These are phyloP conservation scores for Pseudopodoces humilis DNA, from an alignment of 2,113 vertebrate species.

Conservation along the genomic window DNA sequence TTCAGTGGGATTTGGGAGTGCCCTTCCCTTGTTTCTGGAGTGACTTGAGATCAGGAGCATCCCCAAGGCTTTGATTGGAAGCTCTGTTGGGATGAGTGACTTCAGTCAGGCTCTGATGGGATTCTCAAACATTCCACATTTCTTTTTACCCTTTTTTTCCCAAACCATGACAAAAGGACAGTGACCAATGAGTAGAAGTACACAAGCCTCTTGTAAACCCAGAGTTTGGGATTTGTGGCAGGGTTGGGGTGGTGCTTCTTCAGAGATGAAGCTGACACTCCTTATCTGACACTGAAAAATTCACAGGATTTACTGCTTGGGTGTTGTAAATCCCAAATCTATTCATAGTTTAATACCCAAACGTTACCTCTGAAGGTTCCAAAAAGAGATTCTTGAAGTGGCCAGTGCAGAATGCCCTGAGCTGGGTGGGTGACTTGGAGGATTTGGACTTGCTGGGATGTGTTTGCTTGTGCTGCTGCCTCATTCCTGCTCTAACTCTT, in stretches of 20 bases:
- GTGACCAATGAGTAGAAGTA: not conserved
- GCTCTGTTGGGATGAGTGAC: not conserved
- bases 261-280: not conserved
- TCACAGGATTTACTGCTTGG: not conserved
- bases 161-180: not conserved
- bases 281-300: not conserved
- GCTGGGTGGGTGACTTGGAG: not conserved
- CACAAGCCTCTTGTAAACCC: not conserved
- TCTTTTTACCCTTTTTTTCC: not conserved
- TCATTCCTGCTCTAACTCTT: not conserved
- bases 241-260: not conserved
- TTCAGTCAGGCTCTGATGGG: not conserved
- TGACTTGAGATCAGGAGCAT: not conserved
- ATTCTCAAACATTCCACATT: not conserved
- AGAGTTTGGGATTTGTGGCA: not conserved
- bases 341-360: accelerated
- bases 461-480: not conserved
- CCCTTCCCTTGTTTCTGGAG: not conserved
- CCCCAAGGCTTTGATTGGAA: not conserved
- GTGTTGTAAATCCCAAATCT: not conserved
- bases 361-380: not conserved
- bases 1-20: not conserved
- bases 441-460: accelerated
- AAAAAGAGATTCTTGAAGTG: not conserved
- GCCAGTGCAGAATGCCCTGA: not conserved